These are phyloP conservation scores for Hoplodrina blanda DNA, from an alignment of 2,888 invertebrate species.

Conservation along the genomic window DNA sequence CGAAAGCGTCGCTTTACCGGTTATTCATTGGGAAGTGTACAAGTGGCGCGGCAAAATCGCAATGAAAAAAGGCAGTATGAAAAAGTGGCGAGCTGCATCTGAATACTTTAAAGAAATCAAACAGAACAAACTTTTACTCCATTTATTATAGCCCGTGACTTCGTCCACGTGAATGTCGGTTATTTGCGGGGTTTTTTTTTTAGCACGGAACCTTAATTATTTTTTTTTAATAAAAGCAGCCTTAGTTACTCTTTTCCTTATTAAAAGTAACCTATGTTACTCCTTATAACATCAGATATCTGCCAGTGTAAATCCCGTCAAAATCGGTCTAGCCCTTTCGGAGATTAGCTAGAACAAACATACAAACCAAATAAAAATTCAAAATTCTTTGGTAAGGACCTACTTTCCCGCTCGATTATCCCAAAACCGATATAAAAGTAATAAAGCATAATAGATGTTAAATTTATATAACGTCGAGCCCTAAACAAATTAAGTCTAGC, in stretches of 20 bases:
- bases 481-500: conserved; percentile 14
- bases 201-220: too few relatives aligned
- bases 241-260: too few relatives aligned
- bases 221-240: too few relatives aligned
- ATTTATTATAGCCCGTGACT: too few relatives aligned
- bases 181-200: too few relatives aligned
- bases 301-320: too few relatives aligned
- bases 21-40: conserved; percentile 25
- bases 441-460: conserved; percentile 7
- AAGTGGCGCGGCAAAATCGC: conserved; percentile 9
- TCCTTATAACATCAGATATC: too few relatives aligned
- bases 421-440: conserved; percentile 4
- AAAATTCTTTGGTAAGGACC: not conserved
- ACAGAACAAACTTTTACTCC: not conserved
- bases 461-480: not conserved
- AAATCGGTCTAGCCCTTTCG: too few relatives aligned
- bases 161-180: too few relatives aligned
- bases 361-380: too few relatives aligned
- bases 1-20: conserved; percentile 30
- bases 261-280: too few relatives aligned
- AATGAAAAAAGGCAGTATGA: conserved; percentile 13
- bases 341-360: too few relatives aligned
- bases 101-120: conserved; percentile 4
- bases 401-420: conserved; percentile 6
- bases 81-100: conserved; percentile 5